These are phyloP conservation scores for Phasia obesa DNA, from an alignment of 2,888 invertebrate genomes.

Conservation along the genomic window DNA sequence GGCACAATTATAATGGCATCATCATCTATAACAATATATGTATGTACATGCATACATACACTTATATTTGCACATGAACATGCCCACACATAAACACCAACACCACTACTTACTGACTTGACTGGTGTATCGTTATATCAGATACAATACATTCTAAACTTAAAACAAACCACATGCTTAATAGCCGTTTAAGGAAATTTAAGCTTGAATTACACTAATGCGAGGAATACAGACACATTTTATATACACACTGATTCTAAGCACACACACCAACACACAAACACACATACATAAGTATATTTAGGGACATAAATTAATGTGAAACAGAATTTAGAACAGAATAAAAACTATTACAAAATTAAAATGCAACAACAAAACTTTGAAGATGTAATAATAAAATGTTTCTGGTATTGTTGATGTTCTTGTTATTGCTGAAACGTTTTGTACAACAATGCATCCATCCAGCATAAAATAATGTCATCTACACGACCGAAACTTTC, in stretches of 20 bases:
- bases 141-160: slow-evolving; percentile 70
- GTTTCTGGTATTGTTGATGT: slow-evolving; percentile 13
- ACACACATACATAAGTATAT: background rate
- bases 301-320: no score
- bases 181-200: slow-evolving; percentile 76
- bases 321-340: slow-evolving; percentile 9
- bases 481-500: slow-evolving; percentile 11
- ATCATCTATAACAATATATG: slow-evolving; percentile 67
- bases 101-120: background rate
- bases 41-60: no score
- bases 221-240: slow-evolving; percentile 69
- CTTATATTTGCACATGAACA: slow-evolving; percentile 14
- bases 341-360: slow-evolving; percentile 29
- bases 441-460: slow-evolving; percentile 60
- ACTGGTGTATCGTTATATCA: slow-evolving; percentile 45
- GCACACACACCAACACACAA: background rate
- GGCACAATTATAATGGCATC: slow-evolving; percentile 57
- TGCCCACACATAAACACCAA: slow-evolving; percentile 21
- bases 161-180: slow-evolving; percentile 72
- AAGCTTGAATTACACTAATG: slow-evolving; percentile 73
- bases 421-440: slow-evolving; percentile 35
- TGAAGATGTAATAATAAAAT: slow-evolving; percentile 38
- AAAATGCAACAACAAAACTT: slow-evolving; percentile 15
- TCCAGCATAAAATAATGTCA: slow-evolving; percentile 51
- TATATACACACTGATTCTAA: no score